Evolutionary conservation across 2,113 vertebrate genomes (phyloP).

Genomic region (Muscicapa adusta): DNA sequence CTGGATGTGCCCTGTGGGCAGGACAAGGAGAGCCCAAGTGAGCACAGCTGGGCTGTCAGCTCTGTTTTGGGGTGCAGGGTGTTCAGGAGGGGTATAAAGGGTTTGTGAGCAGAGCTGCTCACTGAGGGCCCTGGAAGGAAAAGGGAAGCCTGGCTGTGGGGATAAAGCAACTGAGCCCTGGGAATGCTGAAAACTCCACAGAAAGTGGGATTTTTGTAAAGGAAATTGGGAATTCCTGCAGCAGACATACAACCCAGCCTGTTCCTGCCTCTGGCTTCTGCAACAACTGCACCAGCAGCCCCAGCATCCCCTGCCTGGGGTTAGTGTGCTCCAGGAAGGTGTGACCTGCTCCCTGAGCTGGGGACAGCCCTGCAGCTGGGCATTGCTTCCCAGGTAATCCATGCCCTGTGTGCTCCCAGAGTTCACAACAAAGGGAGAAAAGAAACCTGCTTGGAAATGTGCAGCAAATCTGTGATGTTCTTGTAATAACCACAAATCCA

Average conservation of each 20-base stretch:
- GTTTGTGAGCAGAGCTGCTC: neutral
- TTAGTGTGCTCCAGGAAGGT: neutral
- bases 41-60: neutral
- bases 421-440: neutral
- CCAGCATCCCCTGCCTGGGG: neutral
- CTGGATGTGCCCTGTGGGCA: neutral
- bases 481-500: neutral
- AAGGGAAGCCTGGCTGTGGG: neutral
- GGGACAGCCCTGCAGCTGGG: neutral
- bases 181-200: neutral
- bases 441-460: neutral
- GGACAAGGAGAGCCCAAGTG: neutral
- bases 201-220: neutral
- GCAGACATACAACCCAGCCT: fast-evolving
- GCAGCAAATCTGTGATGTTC: fast-evolving
- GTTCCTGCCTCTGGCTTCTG: neutral
- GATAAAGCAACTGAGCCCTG: neutral
- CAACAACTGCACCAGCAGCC: neutral
- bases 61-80: neutral
- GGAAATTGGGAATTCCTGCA: fast-evolving
- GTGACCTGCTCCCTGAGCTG: neutral
- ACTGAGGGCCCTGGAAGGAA: neutral
- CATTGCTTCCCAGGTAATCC: neutral
- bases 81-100: neutral
- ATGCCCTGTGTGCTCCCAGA: neutral